These are phyloP conservation scores for Pycnonotus jocosus DNA, from an alignment of 2,113 vertebrate species.

Conservation along the genomic window DNA sequence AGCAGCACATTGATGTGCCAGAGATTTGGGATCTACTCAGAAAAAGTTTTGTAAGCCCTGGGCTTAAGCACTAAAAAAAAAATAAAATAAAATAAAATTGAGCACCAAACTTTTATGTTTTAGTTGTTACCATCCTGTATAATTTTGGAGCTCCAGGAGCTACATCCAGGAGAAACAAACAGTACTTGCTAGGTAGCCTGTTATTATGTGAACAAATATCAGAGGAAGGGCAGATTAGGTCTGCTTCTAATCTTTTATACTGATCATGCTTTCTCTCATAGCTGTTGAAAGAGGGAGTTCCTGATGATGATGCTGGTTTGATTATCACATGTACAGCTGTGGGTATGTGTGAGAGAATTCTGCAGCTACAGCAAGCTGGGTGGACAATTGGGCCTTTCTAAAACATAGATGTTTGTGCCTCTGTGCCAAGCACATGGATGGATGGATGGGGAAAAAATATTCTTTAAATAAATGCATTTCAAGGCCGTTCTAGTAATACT, in stretches of 20 bases:
- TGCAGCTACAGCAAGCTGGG: background rate
- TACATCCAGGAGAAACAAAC: background rate
- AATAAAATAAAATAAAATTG: background rate
- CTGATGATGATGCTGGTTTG: background rate
- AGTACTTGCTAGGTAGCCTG: background rate
- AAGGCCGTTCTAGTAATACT: background rate
- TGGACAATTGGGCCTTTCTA: background rate
- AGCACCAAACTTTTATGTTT: background rate
- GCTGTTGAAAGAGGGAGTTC: background rate
- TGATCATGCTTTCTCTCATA: background rate
- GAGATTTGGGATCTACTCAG: background rate
- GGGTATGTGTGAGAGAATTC: background rate
- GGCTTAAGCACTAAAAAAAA: background rate
- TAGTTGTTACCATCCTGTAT: background rate
- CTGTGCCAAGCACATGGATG: background rate
- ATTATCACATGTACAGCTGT: background rate
- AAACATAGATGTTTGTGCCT: background rate
- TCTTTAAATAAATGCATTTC: background rate
- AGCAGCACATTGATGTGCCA: background rate
- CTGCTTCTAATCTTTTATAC: background rate
- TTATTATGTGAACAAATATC: background rate
- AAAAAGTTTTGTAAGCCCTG: background rate
- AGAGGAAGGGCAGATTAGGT: background rate
- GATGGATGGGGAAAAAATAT: background rate
- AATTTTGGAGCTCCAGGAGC: background rate